These are phyloP conservation scores for Diploscapter pachys DNA, from an alignment of 1,140 invertebrate species.

Conservation along the genomic window DNA sequence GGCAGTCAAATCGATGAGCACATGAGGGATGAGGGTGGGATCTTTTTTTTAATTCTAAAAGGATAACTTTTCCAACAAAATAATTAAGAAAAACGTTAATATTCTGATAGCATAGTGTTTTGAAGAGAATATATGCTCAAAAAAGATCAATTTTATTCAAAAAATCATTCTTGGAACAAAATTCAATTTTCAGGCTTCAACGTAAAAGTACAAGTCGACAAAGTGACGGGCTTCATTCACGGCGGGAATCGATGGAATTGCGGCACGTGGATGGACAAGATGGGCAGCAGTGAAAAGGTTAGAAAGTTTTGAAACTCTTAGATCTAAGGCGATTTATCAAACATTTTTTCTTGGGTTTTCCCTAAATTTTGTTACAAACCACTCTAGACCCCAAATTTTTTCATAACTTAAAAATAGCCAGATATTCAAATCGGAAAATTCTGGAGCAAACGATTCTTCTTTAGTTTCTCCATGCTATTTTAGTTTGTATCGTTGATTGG, in stretches of 20 bases:
- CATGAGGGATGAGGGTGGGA: conserved; percentile 78
- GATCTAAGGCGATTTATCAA: conserved; percentile 59
- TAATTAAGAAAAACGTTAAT: no score
- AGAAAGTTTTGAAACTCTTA: conserved; percentile 63
- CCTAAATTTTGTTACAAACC: no score
- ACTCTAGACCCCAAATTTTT: no score
- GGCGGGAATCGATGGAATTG: conserved; percentile 93
- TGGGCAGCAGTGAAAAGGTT: conserved; percentile 87
- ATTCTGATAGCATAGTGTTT: neutral
- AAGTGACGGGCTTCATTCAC: conserved; percentile 87
- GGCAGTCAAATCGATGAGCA: conserved; percentile 87
- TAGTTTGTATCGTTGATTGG: no score
- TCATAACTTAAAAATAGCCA: conserved; percentile 49
- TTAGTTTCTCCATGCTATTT: no score
- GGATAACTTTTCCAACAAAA: no score
- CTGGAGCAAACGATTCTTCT: no score
- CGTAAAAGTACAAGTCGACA: conserved; percentile 82
- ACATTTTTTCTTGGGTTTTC: no score
- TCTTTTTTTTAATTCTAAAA: no score
- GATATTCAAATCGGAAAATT: conserved; percentile 62
- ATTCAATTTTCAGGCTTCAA: conserved; percentile 72
- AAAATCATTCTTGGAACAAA: no score
- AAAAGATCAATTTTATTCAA: no score
- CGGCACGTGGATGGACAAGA: conserved; percentile 99
- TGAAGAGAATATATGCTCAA: neutral